Conservation (phyloP, 2,113 vertebrate genomes). For the Antechinus flavipes region DNA sequence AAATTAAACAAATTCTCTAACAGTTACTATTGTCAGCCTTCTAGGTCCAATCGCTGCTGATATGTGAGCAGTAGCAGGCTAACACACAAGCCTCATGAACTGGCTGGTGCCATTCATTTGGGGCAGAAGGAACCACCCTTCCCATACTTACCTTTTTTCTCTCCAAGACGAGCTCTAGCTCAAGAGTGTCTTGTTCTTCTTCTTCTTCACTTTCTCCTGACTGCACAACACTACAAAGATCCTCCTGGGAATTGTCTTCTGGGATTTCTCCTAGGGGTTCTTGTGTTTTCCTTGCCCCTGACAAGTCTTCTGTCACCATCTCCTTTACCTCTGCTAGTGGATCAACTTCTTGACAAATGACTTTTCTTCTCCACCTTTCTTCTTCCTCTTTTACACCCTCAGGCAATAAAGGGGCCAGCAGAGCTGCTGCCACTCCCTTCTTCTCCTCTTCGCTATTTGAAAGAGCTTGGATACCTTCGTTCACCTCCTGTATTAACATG, state of each 20-base stretch:
- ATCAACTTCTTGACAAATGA: constrained; percentile 90
- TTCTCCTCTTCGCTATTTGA: constrained; percentile 94
- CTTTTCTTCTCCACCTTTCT: constrained; percentile 95
- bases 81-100: background rate
- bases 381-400: constrained; percentile 95
- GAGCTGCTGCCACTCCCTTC: constrained; percentile 92
- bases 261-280: constrained; percentile 71
- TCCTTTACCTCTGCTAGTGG: constrained; percentile 84
- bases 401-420: constrained; percentile 94
- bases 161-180: constrained; percentile 95
- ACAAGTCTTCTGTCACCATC: constrained; percentile 62
- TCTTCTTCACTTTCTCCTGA: constrained; percentile 90
- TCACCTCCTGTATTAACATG: constrained; percentile 90
- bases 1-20: background rate
- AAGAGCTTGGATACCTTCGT: constrained; percentile 94
- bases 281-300: constrained; percentile 21
- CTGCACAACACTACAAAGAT: constrained; percentile 88
- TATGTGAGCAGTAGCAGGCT: background rate
- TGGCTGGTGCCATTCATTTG: accelerated
- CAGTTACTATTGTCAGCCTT: background rate
- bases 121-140: accelerated
- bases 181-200: constrained; percentile 95
- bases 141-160: constrained; percentile 91
- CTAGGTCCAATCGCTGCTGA: background rate
- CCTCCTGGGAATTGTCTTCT: constrained; percentile 87